A percentile compares a stretch with the other conserved stretches of the same genome.
These are phyloP conservation scores for Cliona cf. orientalis DNA, from an alignment of 37 sponge, comb jelly and placozoan species.

Conservation along the genomic window DNA sequence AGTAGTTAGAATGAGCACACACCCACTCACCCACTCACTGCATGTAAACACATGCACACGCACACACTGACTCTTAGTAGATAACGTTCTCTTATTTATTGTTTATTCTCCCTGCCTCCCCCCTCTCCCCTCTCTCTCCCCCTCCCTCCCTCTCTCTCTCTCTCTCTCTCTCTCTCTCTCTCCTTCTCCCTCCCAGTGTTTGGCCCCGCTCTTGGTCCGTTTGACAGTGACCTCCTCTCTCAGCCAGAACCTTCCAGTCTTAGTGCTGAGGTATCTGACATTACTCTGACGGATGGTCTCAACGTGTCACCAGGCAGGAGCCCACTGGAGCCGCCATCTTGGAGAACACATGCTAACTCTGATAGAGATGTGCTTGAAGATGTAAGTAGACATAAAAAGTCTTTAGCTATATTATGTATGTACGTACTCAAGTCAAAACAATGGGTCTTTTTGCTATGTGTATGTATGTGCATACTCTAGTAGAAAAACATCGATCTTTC, in stretches of 20 bases:
- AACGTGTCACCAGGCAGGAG: neutral
- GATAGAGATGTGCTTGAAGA: constrained; percentile 46
- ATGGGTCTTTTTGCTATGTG: no score
- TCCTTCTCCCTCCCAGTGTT: neutral
- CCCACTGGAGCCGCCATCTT: constrained; percentile 35
- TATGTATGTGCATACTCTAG: no score
- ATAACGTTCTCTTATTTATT: no score
- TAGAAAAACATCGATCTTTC: no score
- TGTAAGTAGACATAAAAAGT: constrained; percentile 13
- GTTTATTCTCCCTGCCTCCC: no score
- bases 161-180: neutral
- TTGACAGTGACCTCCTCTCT: constrained; percentile 31
- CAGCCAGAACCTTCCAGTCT: neutral
- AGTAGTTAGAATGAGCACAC: no score
- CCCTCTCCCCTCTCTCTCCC: neutral
- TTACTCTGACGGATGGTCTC: neutral
- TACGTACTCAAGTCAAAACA: no score
- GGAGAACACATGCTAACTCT: constrained; percentile 37
- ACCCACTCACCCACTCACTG: no score
- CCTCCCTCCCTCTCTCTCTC: neutral
- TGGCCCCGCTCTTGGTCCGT: neutral
- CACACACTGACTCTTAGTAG: no score
- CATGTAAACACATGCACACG: no score
- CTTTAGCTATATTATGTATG: no score
- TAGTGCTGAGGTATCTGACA: no score